Evolutionary conservation across 2,888 invertebrate genomes (phyloP).

Genomic region (Cryptocephalus primarius): DNA sequence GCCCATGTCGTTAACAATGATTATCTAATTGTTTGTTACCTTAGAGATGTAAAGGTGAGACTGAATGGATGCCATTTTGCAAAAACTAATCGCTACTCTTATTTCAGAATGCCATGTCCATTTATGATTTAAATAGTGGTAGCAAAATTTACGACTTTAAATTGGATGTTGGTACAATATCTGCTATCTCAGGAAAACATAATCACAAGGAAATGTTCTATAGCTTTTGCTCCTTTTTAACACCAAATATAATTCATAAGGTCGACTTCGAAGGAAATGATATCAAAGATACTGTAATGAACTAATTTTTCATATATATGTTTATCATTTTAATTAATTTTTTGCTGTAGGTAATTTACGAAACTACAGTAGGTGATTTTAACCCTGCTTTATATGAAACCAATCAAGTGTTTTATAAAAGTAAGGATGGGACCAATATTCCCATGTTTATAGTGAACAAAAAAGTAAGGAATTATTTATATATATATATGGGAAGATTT

Average conservation of each 20-base stretch:
- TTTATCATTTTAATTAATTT: neutral
- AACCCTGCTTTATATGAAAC: constrained; percentile 69
- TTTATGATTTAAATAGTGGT: constrained; percentile 67
- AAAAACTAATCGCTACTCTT: neutral
- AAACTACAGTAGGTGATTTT: constrained; percentile 77
- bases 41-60: constrained; percentile 86
- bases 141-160: constrained; percentile 61
- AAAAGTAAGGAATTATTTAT: constrained; percentile 42
- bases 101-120: constrained; percentile 67
- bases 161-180: constrained; percentile 78
- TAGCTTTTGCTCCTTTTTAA: constrained; percentile 86
- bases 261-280: constrained; percentile 56
- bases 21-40: constrained; percentile 77
- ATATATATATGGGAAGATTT: too few relatives aligned
- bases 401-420: constrained; percentile 82
- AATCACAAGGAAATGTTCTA: constrained; percentile 85
- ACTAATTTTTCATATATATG: constrained; percentile 5
- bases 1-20: constrained; percentile 73
- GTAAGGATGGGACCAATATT: constrained; percentile 87
- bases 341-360: constrained; percentile 57
- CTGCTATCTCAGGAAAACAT: constrained; percentile 74
- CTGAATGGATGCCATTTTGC: constrained; percentile 1
- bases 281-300: constrained; percentile 48
- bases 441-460: constrained; percentile 91
- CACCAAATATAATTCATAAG: constrained; percentile 78